Evolutionary conservation across 2,888 invertebrate species (phyloP), one percentile per base, ranked within the genome.

Genomic region (Agriopis leucophaearia): DNA sequence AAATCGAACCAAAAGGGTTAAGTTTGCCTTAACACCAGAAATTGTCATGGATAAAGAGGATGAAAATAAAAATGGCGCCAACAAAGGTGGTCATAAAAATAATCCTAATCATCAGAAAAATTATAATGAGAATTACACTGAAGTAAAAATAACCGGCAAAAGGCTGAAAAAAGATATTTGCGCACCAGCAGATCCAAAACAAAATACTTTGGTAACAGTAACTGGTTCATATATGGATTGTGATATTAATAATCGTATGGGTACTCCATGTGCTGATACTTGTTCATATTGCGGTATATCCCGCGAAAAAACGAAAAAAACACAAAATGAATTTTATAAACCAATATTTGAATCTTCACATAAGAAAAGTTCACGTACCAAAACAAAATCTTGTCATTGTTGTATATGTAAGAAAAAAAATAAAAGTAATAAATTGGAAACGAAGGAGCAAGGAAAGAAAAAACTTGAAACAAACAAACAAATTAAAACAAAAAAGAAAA

Each of bases 91-190:
- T 47, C 9, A 36, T 13, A 54, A 54, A 38, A 16, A 36, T 36
- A 35, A 1, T 0, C n/a, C 45, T 52, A 15, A 45, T 74, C 58
- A 44, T 84, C 81, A 75, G 69, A 74, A 80, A 64, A 84, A 76
- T 74, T 76, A 74, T 61, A 42, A 63, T n/a, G 81, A 38, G 12
- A 38, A 59, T 36, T 38, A 48, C 36, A 38, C 48, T 18, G 58
- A 59, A 48, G 48, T 59, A 59, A 59, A 59, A 15, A 48, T 59
- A 40, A 48, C 48, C 6, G 58, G 82, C 61, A 79, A 76, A 61
- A 76, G 78, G 8, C 56, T 74, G 36, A 38, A 57, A 55, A 40
- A 51, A 73, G 9, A 59, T 13, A 59, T 48, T 59, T 48, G 48
- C 18, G 18, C 48, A 48, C 38, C 58, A 35, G 40, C 8, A 16